Percentiles rank a stretch among this genome's conserved stretches.
These are phyloP conservation scores for Brachymystax lenok DNA, from an alignment of 2,797 vertebrate species.

Conservation along the genomic window DNA sequence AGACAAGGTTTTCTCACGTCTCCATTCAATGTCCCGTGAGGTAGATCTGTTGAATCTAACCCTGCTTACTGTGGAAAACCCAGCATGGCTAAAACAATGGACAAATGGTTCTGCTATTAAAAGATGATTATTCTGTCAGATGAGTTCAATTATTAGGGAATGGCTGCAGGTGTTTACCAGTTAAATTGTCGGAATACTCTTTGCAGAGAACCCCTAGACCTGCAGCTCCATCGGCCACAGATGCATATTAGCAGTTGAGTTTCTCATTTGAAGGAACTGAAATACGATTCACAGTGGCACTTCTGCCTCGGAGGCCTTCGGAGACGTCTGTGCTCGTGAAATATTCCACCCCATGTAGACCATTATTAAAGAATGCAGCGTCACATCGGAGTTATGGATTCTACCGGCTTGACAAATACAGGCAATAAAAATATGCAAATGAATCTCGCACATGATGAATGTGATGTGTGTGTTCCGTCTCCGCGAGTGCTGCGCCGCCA, in stretches of 20 bases:
- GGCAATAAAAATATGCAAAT: conserved; percentile 19
- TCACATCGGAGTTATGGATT: background rate
- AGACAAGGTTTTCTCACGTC: background rate
- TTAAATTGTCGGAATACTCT: background rate
- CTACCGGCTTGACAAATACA: background rate
- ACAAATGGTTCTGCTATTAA: conserved; percentile 5
- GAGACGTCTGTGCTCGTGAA: background rate
- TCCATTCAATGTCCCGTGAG: background rate
- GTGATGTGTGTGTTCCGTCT: background rate
- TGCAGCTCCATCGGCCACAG: background rate
- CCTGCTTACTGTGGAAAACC: background rate
- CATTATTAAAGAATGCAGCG: conserved; percentile 6
- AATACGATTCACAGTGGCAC: background rate
- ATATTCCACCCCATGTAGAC: background rate
- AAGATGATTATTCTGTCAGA: background rate
- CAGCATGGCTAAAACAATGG: background rate
- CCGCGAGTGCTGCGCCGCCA: background rate
- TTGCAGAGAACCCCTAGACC: background rate
- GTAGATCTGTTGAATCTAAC: background rate
- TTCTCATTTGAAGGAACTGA: conserved; percentile 4
- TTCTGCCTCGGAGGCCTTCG: background rate
- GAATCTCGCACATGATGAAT: background rate
- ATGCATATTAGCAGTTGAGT: conserved; percentile 3
- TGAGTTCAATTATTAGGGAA: background rate
- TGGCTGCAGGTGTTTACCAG: background rate